phyloP scores from a whole-genome alignment of 2,113 vertebrate species.

The Dendropsophus ebraccatus region DNA sequence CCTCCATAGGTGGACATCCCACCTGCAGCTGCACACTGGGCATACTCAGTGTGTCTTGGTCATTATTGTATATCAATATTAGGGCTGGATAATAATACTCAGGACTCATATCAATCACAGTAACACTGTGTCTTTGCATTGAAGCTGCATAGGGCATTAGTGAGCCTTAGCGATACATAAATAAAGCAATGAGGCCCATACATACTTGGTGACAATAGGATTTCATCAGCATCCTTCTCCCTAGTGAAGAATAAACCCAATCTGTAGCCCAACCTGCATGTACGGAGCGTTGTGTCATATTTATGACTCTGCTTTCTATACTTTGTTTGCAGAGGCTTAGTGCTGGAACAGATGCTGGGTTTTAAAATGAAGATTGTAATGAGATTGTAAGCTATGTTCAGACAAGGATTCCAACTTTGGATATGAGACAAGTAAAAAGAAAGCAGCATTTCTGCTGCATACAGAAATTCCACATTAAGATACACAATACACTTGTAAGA shows the following conservation, averaged over 20 bases:
- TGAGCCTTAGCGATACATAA: neutral
- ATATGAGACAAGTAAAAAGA: constrained; percentile 29
- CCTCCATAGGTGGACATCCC: neutral
- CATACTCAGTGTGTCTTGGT: neutral
- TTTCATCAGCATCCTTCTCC: constrained; percentile 47
- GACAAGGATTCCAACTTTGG: constrained; percentile 51
- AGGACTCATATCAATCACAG: constrained; percentile 4
- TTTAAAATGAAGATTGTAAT: constrained; percentile 58
- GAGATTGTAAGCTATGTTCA: constrained; percentile 58
- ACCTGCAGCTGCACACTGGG: neutral
- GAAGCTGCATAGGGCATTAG: neutral
- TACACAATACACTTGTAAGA: constrained; percentile 48
- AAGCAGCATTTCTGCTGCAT: constrained; percentile 45
- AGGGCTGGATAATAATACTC: neutral
- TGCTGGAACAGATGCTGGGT: constrained; percentile 53
- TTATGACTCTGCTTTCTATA: constrained; percentile 52
- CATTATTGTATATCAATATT: constrained; percentile 5
- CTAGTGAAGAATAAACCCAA: constrained; percentile 42
- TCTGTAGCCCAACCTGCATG: constrained; percentile 36
- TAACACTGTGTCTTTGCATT: constrained; percentile 2
- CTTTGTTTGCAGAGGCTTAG: constrained; percentile 56
- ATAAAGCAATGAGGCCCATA: constrained; percentile 11
- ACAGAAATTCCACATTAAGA: constrained; percentile 38
- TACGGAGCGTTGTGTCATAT: constrained; percentile 49
- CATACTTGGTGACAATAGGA: constrained; percentile 31